Evolutionary conservation across 2,888 invertebrate species (phyloP).

Genomic region (Sminthurides aquaticus): DNA sequence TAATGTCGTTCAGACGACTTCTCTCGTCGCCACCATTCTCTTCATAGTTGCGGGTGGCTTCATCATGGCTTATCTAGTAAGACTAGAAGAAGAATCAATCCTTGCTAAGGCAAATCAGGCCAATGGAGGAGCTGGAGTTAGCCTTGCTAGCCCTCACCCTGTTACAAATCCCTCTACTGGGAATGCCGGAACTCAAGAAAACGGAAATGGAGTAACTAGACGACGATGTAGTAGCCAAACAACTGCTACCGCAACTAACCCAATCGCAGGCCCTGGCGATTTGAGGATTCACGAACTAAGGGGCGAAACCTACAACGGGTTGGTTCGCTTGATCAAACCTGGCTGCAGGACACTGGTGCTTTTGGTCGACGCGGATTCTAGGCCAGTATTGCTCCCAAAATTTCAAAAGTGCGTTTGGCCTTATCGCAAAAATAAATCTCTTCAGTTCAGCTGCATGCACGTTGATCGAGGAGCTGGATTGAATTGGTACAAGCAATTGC

Average conservation of each 20-base stretch:
- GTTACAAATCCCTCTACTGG: not conserved
- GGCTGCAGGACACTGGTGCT: conserved; percentile 90
- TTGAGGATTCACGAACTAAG: conserved; percentile 81
- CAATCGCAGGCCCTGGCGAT: conserved; percentile 53
- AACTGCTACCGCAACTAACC: conserved; percentile 19
- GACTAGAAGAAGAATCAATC: conserved; percentile 30
- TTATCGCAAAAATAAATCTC: conserved; percentile 90
- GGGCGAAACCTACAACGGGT: conserved; percentile 89
- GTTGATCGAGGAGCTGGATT: conserved; percentile 75
- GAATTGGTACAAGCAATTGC: conserved; percentile 83
- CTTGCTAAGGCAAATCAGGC: conserved; percentile 37
- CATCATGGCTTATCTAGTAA: conserved; percentile 72
- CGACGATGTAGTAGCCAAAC: conserved; percentile 46
- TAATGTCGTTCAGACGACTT: conserved; percentile 69
- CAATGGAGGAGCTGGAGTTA: conserved; percentile 15
- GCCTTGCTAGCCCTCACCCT: no score
- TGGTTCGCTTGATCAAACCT: conserved; percentile 84
- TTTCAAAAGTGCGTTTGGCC: conserved; percentile 94
- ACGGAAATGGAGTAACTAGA: conserved; percentile 2
- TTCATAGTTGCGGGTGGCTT: conserved; percentile 73
- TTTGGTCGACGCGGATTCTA: conserved; percentile 79
- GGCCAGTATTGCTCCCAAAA: conserved; percentile 74
- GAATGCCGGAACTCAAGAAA: not conserved
- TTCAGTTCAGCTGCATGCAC: conserved; percentile 87
- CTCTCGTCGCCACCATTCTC: conserved; percentile 67